A percentile compares a stretch with the other conserved stretches of the same genome.
phyloP scores from a whole-genome alignment of 2,797 vertebrate species.

The Mastacembelus armatus region DNA sequence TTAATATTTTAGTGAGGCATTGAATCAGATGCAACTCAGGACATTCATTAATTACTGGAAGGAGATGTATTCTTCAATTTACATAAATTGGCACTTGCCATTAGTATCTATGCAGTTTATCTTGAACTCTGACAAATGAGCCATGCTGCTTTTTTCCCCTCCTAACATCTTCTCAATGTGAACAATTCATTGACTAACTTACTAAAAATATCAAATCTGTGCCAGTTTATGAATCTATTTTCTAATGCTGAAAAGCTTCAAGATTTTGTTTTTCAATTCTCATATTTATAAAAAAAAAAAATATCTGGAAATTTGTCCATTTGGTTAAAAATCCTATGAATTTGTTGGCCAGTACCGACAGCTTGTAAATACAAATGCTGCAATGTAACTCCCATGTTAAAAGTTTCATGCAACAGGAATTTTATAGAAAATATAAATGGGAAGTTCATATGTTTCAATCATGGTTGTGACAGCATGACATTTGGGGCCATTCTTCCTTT shows the following conservation, averaged over 20 bases:
- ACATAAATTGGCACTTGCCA: background rate
- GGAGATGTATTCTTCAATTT: background rate
- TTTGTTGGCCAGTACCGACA: background rate
- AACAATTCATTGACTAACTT: background rate
- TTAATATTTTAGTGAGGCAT: too few relatives aligned
- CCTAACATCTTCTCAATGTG: background rate
- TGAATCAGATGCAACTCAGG: too few relatives aligned
- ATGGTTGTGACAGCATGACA: constrained; percentile 19
- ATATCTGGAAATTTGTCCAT: background rate
- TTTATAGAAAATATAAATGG: constrained; percentile 23
- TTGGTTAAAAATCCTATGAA: background rate
- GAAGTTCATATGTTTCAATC: constrained; percentile 15
- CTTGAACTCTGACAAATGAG: background rate
- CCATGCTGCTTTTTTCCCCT: background rate
- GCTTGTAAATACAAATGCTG: background rate
- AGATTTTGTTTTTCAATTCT: constrained; percentile 28
- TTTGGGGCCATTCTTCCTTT: constrained; percentile 40
- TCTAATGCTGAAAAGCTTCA: constrained; percentile 28
- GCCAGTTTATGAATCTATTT: background rate
- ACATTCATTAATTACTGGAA: too few relatives aligned
- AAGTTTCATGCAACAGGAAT: constrained; percentile 23
- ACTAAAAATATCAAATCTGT: constrained; percentile 13
- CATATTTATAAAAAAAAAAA: constrained; percentile 16
- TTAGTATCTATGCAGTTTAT: background rate
- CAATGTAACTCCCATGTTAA: background rate